phyloP scores from a whole-genome alignment of 2,797 vertebrate species.

The Hipposideros larvatus region DNA sequence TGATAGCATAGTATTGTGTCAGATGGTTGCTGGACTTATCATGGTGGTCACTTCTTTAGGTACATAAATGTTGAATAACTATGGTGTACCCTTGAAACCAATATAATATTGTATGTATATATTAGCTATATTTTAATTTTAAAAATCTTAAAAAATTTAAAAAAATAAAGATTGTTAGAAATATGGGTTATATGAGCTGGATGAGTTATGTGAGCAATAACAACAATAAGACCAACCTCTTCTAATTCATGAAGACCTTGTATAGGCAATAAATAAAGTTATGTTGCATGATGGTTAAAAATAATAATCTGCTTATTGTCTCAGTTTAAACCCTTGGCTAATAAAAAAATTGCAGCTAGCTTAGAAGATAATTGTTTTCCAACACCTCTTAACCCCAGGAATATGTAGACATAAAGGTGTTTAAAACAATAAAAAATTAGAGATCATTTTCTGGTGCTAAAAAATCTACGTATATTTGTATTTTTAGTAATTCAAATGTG shows the following conservation, averaged over 20 bases:
- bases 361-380: slow-evolving; percentile 16
- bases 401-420: not conserved
- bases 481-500: not conserved
- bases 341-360: not conserved
- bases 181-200: not conserved
- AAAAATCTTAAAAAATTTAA: too few species aligned
- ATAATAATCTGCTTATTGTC: not conserved
- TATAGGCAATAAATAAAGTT: not conserved
- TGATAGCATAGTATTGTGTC: too few species aligned
- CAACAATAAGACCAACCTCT: not conserved
- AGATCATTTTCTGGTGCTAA: not conserved
- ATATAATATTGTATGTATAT: too few species aligned
- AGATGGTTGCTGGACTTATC: too few species aligned
- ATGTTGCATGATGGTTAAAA: not conserved
- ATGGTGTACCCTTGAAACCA: too few species aligned
- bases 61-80: too few species aligned
- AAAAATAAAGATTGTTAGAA: not conserved
- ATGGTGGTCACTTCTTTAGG: too few species aligned
- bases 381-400: not conserved
- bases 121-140: too few species aligned
- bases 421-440: not conserved
- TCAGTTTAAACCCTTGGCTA: not conserved
- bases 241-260: not conserved
- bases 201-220: not conserved
- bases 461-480: not conserved